Evolutionary conservation across 2,888 invertebrate genomes (phyloP), one percentile per base, ranked within the genome.

Genomic region (Nymphalis c-album): DNA sequence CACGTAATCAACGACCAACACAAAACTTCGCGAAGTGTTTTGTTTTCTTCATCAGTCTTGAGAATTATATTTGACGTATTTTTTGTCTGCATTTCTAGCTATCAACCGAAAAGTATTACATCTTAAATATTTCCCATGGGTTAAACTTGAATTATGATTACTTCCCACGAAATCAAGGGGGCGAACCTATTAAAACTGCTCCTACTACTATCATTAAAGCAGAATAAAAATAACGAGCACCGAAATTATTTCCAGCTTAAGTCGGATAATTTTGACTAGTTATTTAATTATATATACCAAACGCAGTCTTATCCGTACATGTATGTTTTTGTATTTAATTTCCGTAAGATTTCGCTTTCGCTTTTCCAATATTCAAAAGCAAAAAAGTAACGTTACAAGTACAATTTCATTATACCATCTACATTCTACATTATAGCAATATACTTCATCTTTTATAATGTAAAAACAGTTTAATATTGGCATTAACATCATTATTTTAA

Each of bases 151-250:
- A 67, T 51, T 60, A 71, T 70, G 74, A 69, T 71, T 67, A 57
- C 78, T 88, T 89, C 89, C 86, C 90, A 88, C 88, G 87, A 81
- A 81, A 75, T 77, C 79, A 77, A 77, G 81, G 77, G 77, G 81
- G 79, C 74, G 70, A 81, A 77, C 80, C 81, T 86, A 89, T 88
- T 88, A 88, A 83, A 84, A 71, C 72, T 73, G 75, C 75, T 83
- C 81, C 81, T 81, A 87, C 85, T 79, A 83, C 86, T 85, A 86
- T 90, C 83, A 90, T 90, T 90, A 89, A 81, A 76, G 78, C 75
- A 82, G 87, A 88, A 88, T 85, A 85, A 87, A 84, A 85, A 86
- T 81, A 83, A 81, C 80, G 72, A 74, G 74, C 78, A 78, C 82
- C 76, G 78, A 85, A 80, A 87, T 88, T 86, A 89, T 85, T 83